phyloP scores from a whole-genome alignment of 64 coral and sea anemone genomes.

The Astreopora myriophthalma region DNA sequence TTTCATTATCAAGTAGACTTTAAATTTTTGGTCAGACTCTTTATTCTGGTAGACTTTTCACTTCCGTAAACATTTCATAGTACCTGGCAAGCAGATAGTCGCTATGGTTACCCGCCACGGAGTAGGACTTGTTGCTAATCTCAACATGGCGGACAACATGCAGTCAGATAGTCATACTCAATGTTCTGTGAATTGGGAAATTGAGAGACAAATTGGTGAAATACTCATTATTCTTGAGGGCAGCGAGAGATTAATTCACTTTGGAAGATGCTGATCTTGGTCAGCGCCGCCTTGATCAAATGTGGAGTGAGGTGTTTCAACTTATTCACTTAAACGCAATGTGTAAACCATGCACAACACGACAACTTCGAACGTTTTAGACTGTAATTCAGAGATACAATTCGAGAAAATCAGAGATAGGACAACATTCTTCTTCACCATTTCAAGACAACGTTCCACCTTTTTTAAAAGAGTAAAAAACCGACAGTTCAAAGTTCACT shows the following conservation, averaged over 20 bases:
- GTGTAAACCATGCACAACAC: no score
- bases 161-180: background rate
- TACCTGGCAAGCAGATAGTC: no score
- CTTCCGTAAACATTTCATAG: background rate
- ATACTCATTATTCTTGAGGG: conserved; percentile 3
- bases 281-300: conserved; percentile 10
- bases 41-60: background rate
- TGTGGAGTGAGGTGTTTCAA: conserved; percentile 33
- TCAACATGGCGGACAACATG: background rate
- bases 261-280: conserved; percentile 14
- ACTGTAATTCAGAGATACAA: no score
- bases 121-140: no score
- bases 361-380: background rate
- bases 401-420: no score
- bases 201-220: conserved; percentile 2
- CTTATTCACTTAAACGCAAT: background rate
- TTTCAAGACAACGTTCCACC: no score
- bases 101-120: no score
- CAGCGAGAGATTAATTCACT: background rate
- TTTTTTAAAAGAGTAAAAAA: no score
- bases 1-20: background rate
- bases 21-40: background rate
- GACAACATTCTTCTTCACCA: no score
- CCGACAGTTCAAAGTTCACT: no score
- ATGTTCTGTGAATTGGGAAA: background rate